These are phyloP conservation scores for Apoda limacodes DNA, from an alignment of 2,888 invertebrate species.

Conservation along the genomic window DNA sequence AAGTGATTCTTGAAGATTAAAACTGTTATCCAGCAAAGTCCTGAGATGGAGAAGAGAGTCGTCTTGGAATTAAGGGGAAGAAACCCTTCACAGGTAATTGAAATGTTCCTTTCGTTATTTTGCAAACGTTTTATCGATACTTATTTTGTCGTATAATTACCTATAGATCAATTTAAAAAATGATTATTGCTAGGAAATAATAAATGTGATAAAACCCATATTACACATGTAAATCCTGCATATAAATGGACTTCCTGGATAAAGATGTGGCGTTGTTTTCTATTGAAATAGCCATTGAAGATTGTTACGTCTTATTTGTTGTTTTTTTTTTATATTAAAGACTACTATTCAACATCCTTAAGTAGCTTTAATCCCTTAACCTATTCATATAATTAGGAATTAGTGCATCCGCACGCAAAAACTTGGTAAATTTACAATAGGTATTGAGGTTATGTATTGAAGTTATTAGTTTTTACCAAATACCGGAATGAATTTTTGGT, in stretches of 20 bases:
- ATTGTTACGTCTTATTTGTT: constrained; percentile 64
- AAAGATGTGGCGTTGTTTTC: constrained; percentile 58
- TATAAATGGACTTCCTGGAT: too few species aligned
- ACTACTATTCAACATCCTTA: too few species aligned
- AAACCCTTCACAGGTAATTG: constrained; percentile 88
- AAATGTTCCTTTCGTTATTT: constrained; percentile 44
- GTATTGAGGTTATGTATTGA: constrained; percentile 66
- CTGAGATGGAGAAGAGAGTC: constrained; percentile 92
- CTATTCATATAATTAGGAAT: too few species aligned
- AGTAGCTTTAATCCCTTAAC: too few species aligned
- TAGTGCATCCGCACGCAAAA: too few species aligned
- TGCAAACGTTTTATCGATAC: constrained; percentile 68
- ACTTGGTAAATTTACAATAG: too few species aligned
- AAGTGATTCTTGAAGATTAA: constrained; percentile 40
- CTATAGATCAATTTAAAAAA: constrained; percentile 34
- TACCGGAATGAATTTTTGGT: too few species aligned
- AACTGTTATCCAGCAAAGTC: constrained; percentile 35
- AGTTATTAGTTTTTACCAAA: too few species aligned
- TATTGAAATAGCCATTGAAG: constrained; percentile 62
- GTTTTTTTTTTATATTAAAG: too few species aligned
- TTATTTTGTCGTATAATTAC: constrained; percentile 52
- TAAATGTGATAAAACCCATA: too few species aligned
- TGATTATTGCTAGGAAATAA: too few species aligned
- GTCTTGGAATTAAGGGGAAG: constrained; percentile 94
- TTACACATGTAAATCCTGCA: too few species aligned